Evolutionary conservation across 92 coral and sea anemone genomes (phyloP).

Genomic region (Umimayanthus chanpuru): DNA sequence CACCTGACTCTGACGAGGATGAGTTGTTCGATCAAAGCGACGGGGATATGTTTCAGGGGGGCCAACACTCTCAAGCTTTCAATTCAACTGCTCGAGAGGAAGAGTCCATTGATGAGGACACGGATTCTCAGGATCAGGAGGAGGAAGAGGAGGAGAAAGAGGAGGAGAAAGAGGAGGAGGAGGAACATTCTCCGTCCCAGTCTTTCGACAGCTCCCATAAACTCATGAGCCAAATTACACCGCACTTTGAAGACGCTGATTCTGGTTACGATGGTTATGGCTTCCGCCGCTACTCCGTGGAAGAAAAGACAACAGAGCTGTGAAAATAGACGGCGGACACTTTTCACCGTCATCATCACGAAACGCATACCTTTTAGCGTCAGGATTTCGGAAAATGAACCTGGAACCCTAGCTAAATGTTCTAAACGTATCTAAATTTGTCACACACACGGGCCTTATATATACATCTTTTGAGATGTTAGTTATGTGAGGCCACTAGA

Average conservation of each 20-base stretch:
- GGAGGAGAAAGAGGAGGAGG: constrained; percentile 1
- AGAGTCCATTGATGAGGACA: background rate
- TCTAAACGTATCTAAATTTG: background rate
- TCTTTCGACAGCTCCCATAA: constrained; percentile 27
- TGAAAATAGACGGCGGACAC: background rate
- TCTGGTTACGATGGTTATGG: constrained; percentile 36
- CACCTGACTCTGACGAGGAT: constrained; percentile 59
- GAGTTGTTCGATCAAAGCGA: background rate
- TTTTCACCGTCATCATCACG: background rate
- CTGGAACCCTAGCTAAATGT: background rate
- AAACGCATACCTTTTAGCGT: background rate
- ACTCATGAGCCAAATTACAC: constrained; percentile 14
- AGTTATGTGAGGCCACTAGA: too few species aligned
- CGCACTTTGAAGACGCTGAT: constrained; percentile 20
- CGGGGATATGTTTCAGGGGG: constrained; percentile 31
- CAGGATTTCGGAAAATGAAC: too few species aligned
- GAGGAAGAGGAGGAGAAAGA: constrained; percentile 12
- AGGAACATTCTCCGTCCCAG: constrained; percentile 1
- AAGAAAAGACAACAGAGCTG: constrained; percentile 34
- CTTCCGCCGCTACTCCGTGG: constrained; percentile 15
- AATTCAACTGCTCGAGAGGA: background rate
- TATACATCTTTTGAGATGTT: too few species aligned
- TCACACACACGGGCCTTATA: background rate
- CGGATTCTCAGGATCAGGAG: background rate
- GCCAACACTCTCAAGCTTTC: background rate